Base-by-base conservation (phyloP, 2,888 invertebrate species). In the Pantelozetes paolii region DNA sequence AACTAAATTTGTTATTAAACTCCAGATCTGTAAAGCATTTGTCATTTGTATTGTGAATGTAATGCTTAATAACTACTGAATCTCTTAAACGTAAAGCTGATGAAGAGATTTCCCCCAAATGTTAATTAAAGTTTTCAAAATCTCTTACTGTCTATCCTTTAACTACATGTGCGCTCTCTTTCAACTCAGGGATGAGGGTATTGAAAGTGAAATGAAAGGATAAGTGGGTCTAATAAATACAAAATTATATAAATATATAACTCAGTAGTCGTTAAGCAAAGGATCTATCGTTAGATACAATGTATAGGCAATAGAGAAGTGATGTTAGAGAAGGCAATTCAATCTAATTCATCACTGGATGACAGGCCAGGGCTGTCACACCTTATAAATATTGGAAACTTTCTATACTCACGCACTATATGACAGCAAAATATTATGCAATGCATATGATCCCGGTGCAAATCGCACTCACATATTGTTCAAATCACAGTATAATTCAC, bases 51-150 rank as follows among this genome's bases (percentile, higher is more conserved):
- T 57, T 57, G 57, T 57, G 11, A 57, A 57, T 23, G 57, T 57
- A 57, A 57, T 57, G 28, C 57, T 26, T 8, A 57, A 50, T 50
- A 50, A 50, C 50, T 20, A n/a, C 50, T n/a, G 2, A 45, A 57
- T 57, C 57, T 26, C 26, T 57, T 57, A 57, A n/a, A 57, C 57
- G 57, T 23, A 57, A 57, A 57, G 20, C 57, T 57, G 57, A 57
- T 28, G 57, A 57, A 23, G 57, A 57, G 57, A 57, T 57, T 57
- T 57, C 15, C 57, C 18, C 20, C 15, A 57, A 57, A 57, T 57
- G 23, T 57, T 57, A 57, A 57, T 57, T 57, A 57, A 57, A 57
- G 23, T 57, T 23, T 57, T n/a, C n/a, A n/a, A 26, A 57, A 15
- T 45, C 45, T 15, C 45, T 45, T 45, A 13, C 45, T 45, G 8